Evolutionary conservation across 2,888 invertebrate species (phyloP), one percentile per base, ranked within the genome.

Genomic region (Thysanoteuthis rhombus): DNA sequence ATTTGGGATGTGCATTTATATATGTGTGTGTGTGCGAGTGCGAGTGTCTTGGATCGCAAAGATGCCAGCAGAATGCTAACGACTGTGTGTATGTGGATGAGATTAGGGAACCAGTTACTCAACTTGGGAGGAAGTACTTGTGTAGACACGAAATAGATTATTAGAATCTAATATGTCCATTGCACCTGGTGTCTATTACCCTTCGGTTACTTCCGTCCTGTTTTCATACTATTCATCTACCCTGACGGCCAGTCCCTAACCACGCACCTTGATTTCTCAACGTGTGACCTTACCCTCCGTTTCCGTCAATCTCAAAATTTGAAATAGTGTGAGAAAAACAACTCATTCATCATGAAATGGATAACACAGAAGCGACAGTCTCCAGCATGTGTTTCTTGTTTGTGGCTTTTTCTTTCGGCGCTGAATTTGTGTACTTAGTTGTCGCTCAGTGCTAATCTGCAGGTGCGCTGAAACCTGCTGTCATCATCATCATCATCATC

Each of bases 251-350:
- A 75, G n/a, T 36, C 75, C 75, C n/a, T 75, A 75, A 75, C 75
- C n/a, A n/a, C n/a, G n/a, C 75, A 75, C 75, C 75, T 75, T 75
- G 75, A 75, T 75, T 75, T 75, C 75, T 75, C n/a, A 75, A 75
- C 75, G 75, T 75, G 75, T 75, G 36, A 75, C 75, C 58, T 36
- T 75, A 12, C 75, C n/a, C 75, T 36, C n/a, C 75, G 75, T 75
- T 75, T 75, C 75, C 75, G 75, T 75, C n/a, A n/a, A n/a, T 16
- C 19, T 75, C 16, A 4, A 16, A 12, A 36, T 75, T 75, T n/a
- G 75, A n/a, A 75, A n/a, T 3, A 16, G 75, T 75, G 75, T 75
- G 75, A n/a, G n/a, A 75, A 75, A 75, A 75, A 75, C n/a, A 8
- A 32, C n/a, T 10, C n/a, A 75, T 75, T n/a, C n/a, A 75, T 75